Conservation (phyloP, 2,113 vertebrate genomes). For the Chascanopsetta lugubris region DNA sequence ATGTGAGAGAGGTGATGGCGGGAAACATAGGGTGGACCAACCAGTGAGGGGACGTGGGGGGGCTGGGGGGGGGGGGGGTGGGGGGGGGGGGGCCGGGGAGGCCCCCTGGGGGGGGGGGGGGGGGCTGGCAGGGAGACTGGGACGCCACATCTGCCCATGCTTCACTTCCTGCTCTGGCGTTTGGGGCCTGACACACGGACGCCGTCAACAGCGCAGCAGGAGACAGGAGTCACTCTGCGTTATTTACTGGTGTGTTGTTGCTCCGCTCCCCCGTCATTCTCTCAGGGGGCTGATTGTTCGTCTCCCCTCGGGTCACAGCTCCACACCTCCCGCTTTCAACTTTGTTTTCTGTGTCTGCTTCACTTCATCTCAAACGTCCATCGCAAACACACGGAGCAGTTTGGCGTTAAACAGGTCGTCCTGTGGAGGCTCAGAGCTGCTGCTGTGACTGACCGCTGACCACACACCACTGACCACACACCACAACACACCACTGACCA, state of each 20-base stretch:
- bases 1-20: too few species aligned
- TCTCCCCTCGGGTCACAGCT: neutral
- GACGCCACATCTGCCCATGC: constrained; percentile 49
- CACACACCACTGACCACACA: neutral
- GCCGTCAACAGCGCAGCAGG: constrained; percentile 26
- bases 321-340: too few species aligned
- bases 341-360: constrained; percentile 11
- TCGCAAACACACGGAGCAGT: neutral
- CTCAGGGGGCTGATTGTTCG: neutral
- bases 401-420: neutral
- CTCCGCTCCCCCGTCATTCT: neutral
- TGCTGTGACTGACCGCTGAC: neutral
- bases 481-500: too few species aligned
- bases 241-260: constrained; percentile 7
- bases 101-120: neutral
- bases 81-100: neutral
- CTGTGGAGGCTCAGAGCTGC: neutral
- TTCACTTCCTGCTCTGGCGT: constrained; percentile 50
- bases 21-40: constrained; percentile 30
- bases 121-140: constrained; percentile 13
- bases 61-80: constrained; percentile 14
- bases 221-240: constrained; percentile 29
- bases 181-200: constrained; percentile 45
- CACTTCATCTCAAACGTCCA: neutral
- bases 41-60: neutral